Evolutionary conservation across 2,113 vertebrate genomes (phyloP).

Genomic region (Elanus axillaris): DNA sequence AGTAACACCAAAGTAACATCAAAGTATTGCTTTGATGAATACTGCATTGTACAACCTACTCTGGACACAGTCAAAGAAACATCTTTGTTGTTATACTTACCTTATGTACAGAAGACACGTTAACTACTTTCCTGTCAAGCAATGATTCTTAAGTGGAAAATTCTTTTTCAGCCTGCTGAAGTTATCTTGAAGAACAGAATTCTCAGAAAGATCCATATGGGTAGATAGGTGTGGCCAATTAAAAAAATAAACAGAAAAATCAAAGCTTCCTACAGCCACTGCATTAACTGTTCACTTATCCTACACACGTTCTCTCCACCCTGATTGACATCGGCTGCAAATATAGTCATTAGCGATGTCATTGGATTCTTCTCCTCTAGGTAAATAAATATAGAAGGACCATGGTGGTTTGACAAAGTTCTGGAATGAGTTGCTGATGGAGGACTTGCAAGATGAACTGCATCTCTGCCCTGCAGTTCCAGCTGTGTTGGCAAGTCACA

Average conservation of each 20-base stretch:
- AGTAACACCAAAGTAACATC: not conserved
- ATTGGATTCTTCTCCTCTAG: not conserved
- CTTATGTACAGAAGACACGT: not conserved
- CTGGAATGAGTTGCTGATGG: not conserved
- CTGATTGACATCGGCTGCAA: not conserved
- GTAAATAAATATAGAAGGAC: not conserved
- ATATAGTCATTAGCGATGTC: not conserved
- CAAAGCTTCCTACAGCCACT: not conserved
- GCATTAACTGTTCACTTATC: not conserved
- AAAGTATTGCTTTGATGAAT: not conserved
- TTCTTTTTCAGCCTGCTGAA: not conserved
- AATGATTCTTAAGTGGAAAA: not conserved
- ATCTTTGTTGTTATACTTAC: not conserved
- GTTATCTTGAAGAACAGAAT: not conserved
- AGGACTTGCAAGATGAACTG: not conserved
- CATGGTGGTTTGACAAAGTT: not conserved
- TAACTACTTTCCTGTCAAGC: not conserved
- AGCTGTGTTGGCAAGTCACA: not conserved
- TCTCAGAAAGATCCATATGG: not conserved
- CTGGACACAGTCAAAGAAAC: not conserved
- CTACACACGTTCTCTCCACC: fast-evolving
- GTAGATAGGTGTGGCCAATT: not conserved
- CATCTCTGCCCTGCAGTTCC: not conserved
- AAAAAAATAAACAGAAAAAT: not conserved
- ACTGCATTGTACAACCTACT: not conserved